Conservation (phyloP, 2,797 vertebrate genomes). For the Pempheris klunzingeri region DNA sequence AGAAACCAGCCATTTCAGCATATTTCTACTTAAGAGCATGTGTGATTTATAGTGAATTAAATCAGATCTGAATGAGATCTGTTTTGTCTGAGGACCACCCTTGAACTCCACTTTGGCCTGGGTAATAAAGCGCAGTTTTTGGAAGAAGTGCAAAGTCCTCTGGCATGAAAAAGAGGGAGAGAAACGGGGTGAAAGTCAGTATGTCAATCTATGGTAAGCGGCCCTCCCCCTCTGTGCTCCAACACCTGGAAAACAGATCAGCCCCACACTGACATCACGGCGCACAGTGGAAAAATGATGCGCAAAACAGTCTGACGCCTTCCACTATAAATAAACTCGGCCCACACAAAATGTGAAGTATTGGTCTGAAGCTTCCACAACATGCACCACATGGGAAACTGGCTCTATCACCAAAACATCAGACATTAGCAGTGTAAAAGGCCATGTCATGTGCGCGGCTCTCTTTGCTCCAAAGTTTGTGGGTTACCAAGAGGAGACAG, state of each 20-base stretch:
- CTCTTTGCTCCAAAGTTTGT: slow-evolving; percentile 11
- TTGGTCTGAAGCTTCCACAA: slow-evolving; percentile 49
- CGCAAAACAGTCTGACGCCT: slow-evolving; percentile 66
- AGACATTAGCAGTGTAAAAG: neutral
- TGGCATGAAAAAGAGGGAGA: neutral
- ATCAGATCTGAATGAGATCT: neutral
- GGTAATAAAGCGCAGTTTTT: slow-evolving; percentile 31
- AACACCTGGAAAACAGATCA: slow-evolving; percentile 81
- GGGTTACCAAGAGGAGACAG: neutral
- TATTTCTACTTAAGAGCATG: neutral
- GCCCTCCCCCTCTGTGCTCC: slow-evolving; percentile 48
- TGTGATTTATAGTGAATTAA: neutral
- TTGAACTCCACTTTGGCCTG: slow-evolving; percentile 9
- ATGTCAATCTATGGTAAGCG: slow-evolving; percentile 52
- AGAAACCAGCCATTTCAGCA: neutral
- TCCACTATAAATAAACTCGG: slow-evolving; percentile 77
- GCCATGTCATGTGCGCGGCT: neutral
- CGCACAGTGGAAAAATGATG: slow-evolving; percentile 77
- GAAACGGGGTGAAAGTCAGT: slow-evolving; percentile 11
- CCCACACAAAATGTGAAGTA: slow-evolving; percentile 68
- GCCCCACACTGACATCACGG: slow-evolving; percentile 60
- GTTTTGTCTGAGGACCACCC: slow-evolving; percentile 2
- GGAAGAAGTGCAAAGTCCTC: slow-evolving; percentile 33
- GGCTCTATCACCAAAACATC: slow-evolving; percentile 14
- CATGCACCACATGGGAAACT: slow-evolving; percentile 11